Conservation (phyloP, 2,113 vertebrate species). For the Cryptomyrus ogoouensis region DNA sequence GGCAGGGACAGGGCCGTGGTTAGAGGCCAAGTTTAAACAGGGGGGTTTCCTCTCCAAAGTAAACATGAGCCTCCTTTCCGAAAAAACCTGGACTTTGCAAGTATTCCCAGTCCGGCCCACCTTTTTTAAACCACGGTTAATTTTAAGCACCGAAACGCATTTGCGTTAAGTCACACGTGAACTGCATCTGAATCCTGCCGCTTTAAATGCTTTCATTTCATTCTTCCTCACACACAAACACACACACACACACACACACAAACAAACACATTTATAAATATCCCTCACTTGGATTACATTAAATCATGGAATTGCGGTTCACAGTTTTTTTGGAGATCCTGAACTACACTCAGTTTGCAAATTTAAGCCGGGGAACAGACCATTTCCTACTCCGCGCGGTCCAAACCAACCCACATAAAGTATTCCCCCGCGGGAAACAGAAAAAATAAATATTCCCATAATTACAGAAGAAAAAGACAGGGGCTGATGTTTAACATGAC, state of each 20-base stretch:
- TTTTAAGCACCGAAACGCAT: neutral
- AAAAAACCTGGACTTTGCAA: conserved; percentile 19
- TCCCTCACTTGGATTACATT: conserved; percentile 42
- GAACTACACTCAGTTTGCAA: conserved; percentile 38
- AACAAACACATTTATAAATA: conserved; percentile 23
- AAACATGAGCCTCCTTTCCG: conserved; percentile 12
- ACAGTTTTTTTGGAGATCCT: conserved; percentile 39
- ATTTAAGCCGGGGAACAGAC: conserved; percentile 48
- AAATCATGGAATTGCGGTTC: conserved; percentile 57
- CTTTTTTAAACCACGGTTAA: neutral
- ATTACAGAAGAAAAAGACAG: conserved; percentile 70
- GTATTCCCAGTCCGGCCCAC: neutral
- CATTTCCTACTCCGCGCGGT: conserved; percentile 44
- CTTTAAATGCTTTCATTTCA: neutral
- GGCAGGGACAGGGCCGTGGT: neutral
- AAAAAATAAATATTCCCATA: conserved; percentile 71
- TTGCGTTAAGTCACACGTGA: conserved; percentile 21
- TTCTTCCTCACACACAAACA: conserved; percentile 1
- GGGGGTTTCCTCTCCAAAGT: conserved; percentile 16
- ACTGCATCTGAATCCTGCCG: neutral
- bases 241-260: conserved; percentile 17
- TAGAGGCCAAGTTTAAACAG: conserved; percentile 16
- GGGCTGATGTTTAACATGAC: conserved; percentile 68
- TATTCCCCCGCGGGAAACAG: conserved; percentile 56
- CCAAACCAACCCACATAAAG: conserved; percentile 58